Base-by-base conservation (phyloP, 2,113 vertebrate species). In the Chinchilla lanigera region DNA sequence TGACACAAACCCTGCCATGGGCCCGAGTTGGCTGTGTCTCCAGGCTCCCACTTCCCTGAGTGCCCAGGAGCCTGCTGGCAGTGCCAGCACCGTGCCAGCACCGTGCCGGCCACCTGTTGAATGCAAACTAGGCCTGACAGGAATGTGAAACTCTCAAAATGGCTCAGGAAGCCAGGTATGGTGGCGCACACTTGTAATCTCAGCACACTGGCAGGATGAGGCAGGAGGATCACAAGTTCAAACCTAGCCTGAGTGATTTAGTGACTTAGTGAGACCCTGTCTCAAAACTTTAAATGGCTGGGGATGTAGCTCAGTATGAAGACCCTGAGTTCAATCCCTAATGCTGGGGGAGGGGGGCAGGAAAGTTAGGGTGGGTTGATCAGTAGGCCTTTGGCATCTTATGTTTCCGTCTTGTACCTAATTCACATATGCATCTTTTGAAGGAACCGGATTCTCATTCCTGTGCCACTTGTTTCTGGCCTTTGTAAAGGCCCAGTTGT, bases 401-500 rank as follows among this genome's bases (percentile, higher is more conserved):
- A 26, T 86, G 28, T 84, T 33, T 24, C 13, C 61, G 81, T 86
- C 44, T 94, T 71, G 61, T 24, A 56, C 22, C 44, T 92, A 89
- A 95, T 47, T 96, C 97, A 85, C 89, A 95, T 67, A 1, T 20
- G 41, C 60, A 84, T 88, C 78, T 96, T 67, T 85, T 30, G 54
- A 96, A 91, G 12, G 56, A 24, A 24, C 75, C 91, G 4, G 8
- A 81, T 85, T 95, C 89, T 65, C 82, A 50, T 44, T 67, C 22
- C 12, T 41, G 41, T 9, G 35, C 52, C 89, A 24, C 52, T 61
- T 81, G 16, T 19, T 44, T 38, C 56, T 84, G 71, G 89, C 92
- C 95, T 97, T 71, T 91, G 89, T 93, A 65, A 98, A 96, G 98
- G 97, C 97, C n/a, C 35, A 71, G 13, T 77, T 67, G 3, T 47